Conservation (phyloP, 2,113 vertebrate genomes). For the Paradoxurus hermaphroditus region DNA sequence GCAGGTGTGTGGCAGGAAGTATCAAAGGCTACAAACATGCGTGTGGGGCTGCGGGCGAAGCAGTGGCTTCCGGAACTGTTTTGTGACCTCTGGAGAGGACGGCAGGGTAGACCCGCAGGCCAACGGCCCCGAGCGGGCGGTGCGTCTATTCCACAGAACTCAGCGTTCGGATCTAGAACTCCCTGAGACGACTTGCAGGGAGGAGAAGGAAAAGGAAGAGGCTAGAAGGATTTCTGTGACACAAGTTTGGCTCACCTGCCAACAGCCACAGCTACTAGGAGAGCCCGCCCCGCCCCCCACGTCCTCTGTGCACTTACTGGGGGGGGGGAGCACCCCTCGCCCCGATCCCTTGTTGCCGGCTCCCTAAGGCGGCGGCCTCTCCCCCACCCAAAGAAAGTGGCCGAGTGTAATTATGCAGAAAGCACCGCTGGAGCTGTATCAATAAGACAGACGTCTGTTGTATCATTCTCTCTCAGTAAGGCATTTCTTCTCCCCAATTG, state of each 20-base stretch:
- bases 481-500: slow-evolving; percentile 96
- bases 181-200: background rate
- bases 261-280: background rate
- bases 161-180: background rate
- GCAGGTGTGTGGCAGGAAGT: background rate
- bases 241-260: background rate
- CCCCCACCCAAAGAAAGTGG: slow-evolving; percentile 78
- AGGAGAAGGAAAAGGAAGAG: background rate
- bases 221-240: background rate
- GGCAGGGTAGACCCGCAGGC: background rate
- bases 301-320: background rate
- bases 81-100: background rate
- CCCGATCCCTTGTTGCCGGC: background rate
- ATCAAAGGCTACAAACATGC: rapidly evolving
- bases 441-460: slow-evolving; percentile 94
- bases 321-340: background rate
- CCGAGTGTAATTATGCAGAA: slow-evolving; percentile 93
- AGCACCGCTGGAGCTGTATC: slow-evolving; percentile 92
- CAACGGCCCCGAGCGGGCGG: background rate
- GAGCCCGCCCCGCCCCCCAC: background rate
- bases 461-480: slow-evolving; percentile 93
- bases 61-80: background rate
- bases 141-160: background rate
- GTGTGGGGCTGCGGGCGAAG: background rate
- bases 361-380: slow-evolving; percentile 30